phyloP scores from a whole-genome alignment of 2,797 vertebrate species.

The Phataginus tricuspis region DNA sequence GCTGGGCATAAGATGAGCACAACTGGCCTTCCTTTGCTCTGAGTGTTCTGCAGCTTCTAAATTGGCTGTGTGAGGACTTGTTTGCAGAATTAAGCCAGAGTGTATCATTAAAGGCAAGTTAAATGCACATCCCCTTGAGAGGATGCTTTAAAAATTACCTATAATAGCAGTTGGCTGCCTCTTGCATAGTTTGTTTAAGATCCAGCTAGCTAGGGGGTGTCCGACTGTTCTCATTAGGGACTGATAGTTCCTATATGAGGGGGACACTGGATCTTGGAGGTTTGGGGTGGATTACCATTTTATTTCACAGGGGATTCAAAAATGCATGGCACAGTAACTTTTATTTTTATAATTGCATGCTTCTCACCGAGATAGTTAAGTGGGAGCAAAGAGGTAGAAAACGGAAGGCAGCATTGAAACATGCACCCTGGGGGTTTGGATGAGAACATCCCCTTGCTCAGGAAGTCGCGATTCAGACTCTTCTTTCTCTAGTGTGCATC shows the following conservation, averaged over 20 bases:
- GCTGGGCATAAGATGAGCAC: neutral
- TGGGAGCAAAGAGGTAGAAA: neutral
- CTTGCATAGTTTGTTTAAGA: slow-evolving; percentile 59
- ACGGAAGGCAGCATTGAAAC: neutral
- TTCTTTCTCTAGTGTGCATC: neutral
- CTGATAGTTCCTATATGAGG: slow-evolving; percentile 6
- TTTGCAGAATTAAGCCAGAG: slow-evolving; percentile 60
- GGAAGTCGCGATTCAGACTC: neutral
- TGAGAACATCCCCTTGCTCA: neutral
- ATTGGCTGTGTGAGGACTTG: slow-evolving; percentile 56
- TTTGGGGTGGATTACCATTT: neutral
- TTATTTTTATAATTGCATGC: slow-evolving; percentile 23
- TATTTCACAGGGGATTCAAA: slow-evolving; percentile 21
- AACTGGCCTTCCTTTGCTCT: slow-evolving; percentile 10
- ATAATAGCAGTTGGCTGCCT: slow-evolving; percentile 54
- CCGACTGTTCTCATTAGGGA: slow-evolving; percentile 58
- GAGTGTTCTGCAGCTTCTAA: neutral
- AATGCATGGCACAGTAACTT: slow-evolving; percentile 1
- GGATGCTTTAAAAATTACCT: slow-evolving; percentile 56
- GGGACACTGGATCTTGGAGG: neutral
- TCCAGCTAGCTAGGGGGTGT: slow-evolving; percentile 49
- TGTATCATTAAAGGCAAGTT: slow-evolving; percentile 61
- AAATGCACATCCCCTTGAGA: slow-evolving; percentile 64
- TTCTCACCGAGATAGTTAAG: slow-evolving; percentile 18
- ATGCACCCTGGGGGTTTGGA: neutral